Evolutionary conservation across 2,888 invertebrate species (phyloP).

Genomic region (Drosophila infuscata): DNA sequence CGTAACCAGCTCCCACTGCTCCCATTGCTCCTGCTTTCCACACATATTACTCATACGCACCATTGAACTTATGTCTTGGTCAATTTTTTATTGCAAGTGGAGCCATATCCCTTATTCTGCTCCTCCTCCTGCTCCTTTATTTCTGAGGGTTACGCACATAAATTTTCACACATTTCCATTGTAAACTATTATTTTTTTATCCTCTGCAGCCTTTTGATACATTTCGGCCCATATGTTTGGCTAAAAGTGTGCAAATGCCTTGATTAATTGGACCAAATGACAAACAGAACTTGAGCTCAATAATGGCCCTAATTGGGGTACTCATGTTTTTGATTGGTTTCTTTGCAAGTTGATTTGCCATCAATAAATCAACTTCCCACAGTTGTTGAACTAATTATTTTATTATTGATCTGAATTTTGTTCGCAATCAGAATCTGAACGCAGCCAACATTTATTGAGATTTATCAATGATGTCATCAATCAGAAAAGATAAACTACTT

Average conservation of each 20-base stretch:
- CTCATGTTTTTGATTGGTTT: constrained; percentile 44
- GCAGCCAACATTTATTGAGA: background rate
- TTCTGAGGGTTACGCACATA: constrained; percentile 33
- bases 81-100: constrained; percentile 62
- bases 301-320: constrained; percentile 33
- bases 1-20: constrained; percentile 39
- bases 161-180: constrained; percentile 71
- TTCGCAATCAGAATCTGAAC: constrained; percentile 36
- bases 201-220: constrained; percentile 53
- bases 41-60: constrained; percentile 64
- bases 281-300: constrained; percentile 35
- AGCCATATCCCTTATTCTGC: background rate
- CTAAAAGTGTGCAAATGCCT: constrained; percentile 39
- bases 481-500: background rate
- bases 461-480: constrained; percentile 7
- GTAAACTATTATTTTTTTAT: constrained; percentile 66
- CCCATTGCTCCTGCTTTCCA: constrained; percentile 4
- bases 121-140: background rate
- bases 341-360: constrained; percentile 25
- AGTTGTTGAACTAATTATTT: constrained; percentile 19
- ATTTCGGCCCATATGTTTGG: constrained; percentile 47
- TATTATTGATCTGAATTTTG: constrained; percentile 46
- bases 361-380: constrained; percentile 37
- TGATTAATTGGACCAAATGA: constrained; percentile 60
- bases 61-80: constrained; percentile 72